Conservation (phyloP, 2,113 vertebrate genomes). For the Phalacrocorax carbo region DNA sequence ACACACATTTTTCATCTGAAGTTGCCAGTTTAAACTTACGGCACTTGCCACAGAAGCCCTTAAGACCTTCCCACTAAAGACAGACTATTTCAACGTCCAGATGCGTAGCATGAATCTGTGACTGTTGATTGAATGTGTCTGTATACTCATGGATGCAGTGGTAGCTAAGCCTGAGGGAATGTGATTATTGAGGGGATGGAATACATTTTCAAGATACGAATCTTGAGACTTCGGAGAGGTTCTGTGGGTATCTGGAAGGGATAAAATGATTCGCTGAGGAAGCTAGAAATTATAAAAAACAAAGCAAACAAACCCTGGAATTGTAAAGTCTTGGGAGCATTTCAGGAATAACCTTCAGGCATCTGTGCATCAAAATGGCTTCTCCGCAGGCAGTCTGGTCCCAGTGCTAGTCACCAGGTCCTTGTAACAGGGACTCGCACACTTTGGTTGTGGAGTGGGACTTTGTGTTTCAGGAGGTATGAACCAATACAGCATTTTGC, state of each 20-base stretch:
- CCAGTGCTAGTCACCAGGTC: neutral
- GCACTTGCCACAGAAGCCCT: slow-evolving; percentile 2
- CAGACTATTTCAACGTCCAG: neutral
- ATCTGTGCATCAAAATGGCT: neutral
- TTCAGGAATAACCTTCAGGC: neutral
- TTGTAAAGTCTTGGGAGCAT: neutral
- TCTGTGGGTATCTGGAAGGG: neutral
- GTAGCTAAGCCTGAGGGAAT: neutral
- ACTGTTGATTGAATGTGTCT: neutral
- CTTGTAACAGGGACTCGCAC: neutral
- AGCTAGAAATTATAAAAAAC: neutral
- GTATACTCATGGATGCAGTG: neutral
- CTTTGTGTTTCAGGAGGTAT: neutral
- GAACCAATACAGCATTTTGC: neutral
- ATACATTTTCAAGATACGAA: neutral
- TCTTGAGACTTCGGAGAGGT: neutral
- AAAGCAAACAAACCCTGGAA: neutral
- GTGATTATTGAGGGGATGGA: neutral
- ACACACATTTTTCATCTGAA: neutral
- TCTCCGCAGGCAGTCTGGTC: neutral
- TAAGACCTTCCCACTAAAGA: neutral
- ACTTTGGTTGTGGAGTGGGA: neutral
- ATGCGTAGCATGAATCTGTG: neutral
- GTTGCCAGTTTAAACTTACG: slow-evolving; percentile 40
- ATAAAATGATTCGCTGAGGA: neutral